These are phyloP conservation scores for Xanthia togata DNA, from an alignment of 2,888 invertebrate species.

Conservation along the genomic window DNA sequence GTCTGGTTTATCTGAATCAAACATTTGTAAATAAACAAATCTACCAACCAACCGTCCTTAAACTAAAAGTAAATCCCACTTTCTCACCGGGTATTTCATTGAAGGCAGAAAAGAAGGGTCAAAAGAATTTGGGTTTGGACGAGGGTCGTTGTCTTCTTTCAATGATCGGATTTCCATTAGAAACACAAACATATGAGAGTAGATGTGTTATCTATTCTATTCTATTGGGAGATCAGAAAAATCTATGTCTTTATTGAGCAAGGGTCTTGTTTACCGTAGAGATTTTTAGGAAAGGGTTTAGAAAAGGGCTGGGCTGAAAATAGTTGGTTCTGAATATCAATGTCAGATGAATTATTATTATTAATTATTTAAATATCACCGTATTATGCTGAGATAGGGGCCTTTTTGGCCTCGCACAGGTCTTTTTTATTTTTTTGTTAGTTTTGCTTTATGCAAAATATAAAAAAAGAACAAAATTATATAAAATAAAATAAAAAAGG, in stretches of 20 bases:
- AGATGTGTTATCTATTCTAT: conserved; percentile 39
- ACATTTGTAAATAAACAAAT: conserved; percentile 8
- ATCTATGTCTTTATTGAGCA: conserved; percentile 36
- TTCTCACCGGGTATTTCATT: conserved; percentile 22
- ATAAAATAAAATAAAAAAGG: too few species aligned
- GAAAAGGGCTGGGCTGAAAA: background rate
- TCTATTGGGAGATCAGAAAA: conserved; percentile 19
- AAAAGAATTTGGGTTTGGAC: conserved; percentile 32
- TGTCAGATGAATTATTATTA: background rate
- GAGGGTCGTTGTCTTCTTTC: conserved; percentile 47
- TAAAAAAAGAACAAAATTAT: too few species aligned
- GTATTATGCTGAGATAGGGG: too few species aligned
- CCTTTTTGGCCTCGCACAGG: too few species aligned
- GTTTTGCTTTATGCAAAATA: too few species aligned
- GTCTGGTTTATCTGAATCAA: background rate
- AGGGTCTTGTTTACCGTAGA: conserved; percentile 7
- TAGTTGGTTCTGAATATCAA: background rate
- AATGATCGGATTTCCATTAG: conserved; percentile 56
- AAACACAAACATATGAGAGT: conserved; percentile 38
- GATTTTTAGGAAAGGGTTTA: conserved; percentile 1
- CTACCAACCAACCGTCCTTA: background rate
- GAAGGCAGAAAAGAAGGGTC: conserved; percentile 20
- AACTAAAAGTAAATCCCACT: conserved; percentile 12
- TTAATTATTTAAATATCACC: too few species aligned
- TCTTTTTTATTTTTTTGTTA: too few species aligned